Conservation (phyloP, 1,140 invertebrate genomes). For the Anoplophora glabripennis region DNA sequence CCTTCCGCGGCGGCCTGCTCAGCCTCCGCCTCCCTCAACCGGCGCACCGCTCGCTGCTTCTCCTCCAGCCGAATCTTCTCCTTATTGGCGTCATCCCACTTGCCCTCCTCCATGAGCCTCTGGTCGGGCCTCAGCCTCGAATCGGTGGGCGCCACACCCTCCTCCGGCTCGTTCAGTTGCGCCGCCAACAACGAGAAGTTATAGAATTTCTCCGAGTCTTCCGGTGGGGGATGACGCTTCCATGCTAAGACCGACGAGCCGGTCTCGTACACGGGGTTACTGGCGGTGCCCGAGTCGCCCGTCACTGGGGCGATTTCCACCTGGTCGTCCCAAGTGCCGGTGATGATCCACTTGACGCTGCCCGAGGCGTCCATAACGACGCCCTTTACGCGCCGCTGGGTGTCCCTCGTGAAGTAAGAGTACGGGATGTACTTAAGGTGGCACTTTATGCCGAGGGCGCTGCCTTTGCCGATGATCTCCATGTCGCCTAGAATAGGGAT, state of each 20-base stretch:
- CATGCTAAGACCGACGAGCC: conserved; percentile 81
- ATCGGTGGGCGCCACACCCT: conserved; percentile 93
- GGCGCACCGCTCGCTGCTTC: conserved; percentile 79
- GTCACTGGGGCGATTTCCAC: conserved; percentile 93
- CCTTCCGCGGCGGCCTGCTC: conserved; percentile 74
- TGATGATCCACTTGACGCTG: conserved; percentile 55
- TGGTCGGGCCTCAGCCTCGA: conserved; percentile 66
- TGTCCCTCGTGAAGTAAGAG: conserved; percentile 95
- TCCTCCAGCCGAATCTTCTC: conserved; percentile 90
- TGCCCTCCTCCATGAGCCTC: conserved; percentile 89
- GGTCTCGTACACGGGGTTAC: conserved; percentile 91
- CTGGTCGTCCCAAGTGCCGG: conserved; percentile 82
- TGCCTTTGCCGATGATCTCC: conserved; percentile 78
- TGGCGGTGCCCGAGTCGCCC: conserved; percentile 63
- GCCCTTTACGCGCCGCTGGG: conserved; percentile 84
- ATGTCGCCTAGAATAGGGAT: conserved; percentile 65
- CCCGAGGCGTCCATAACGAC: conserved; percentile 68
- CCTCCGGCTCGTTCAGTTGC: conserved; percentile 94
- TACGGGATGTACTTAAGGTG: conserved; percentile 96
- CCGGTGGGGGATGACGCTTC: conserved; percentile 75
- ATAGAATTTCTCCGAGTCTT: conserved; percentile 71
- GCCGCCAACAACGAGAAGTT: conserved; percentile 93
- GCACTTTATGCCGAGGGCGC: conserved; percentile 86
- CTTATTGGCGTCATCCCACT: conserved; percentile 94
- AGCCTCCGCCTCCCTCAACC: conserved; percentile 73